These are phyloP conservation scores for Thymelicus sylvestris DNA, from an alignment of 2,888 invertebrate genomes.

Conservation along the genomic window DNA sequence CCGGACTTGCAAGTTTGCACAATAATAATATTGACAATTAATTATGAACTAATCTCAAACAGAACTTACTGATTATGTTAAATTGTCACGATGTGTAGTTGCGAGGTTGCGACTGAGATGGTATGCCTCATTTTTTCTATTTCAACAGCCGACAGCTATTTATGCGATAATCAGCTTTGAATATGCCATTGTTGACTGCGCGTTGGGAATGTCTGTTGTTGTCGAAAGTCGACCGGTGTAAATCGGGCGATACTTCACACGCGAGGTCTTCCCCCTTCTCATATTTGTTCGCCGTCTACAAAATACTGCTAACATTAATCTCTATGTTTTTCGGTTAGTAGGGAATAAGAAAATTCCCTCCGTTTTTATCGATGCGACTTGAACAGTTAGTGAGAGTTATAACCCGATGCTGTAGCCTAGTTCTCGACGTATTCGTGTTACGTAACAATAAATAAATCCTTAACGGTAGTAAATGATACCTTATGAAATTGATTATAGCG, in stretches of 20 bases:
- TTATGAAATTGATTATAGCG: no score
- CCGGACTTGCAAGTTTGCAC: no score
- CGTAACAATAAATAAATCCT: no score
- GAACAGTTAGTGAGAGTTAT: not conserved
- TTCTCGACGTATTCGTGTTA: no score
- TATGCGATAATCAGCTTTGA: not conserved
- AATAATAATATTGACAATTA: no score
- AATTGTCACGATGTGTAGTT: no score
- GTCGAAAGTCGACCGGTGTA: slow-evolving; percentile 1
- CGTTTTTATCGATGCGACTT: slow-evolving; percentile 8
- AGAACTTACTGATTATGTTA: no score
- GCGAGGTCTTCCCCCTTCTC: slow-evolving; percentile 10
- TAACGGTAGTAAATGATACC: no score
- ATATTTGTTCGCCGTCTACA: slow-evolving; percentile 13
- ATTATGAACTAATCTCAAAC: no score
- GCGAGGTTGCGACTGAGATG: not conserved
- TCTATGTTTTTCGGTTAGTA: slow-evolving; percentile 40
- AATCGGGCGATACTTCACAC: slow-evolving; percentile 14
- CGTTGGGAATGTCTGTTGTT: not conserved
- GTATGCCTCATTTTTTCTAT: not conserved
- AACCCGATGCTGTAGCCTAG: no score
- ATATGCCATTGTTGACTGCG: not conserved
- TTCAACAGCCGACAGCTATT: not conserved
- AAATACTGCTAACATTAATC: slow-evolving; percentile 36
- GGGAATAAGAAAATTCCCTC: slow-evolving; percentile 22